Conservation (phyloP, 1,140 invertebrate species). For the Andrena cerasifolii region DNA sequence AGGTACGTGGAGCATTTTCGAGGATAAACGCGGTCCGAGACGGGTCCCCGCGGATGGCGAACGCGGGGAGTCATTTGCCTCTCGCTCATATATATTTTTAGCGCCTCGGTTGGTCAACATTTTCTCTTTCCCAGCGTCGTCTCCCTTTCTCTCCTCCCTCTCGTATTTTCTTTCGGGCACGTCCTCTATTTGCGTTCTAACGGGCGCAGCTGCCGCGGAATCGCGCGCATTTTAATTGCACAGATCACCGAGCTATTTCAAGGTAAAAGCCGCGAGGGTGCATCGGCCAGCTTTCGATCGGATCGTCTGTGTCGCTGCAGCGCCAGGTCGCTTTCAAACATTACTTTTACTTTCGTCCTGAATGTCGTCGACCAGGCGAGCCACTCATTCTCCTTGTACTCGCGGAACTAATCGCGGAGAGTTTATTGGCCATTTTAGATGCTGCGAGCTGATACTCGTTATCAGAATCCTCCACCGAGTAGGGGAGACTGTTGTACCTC, state of each 20-base stretch:
- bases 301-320: constrained; percentile 1
- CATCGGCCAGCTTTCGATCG: neutral
- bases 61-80: constrained; percentile 70
- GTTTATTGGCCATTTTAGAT: no score
- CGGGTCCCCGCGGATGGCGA: constrained; percentile 1
- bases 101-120: constrained; percentile 72
- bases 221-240: constrained; percentile 65
- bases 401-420: no score
- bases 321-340: constrained; percentile 10
- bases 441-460: no score
- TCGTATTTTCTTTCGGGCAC: constrained; percentile 39
- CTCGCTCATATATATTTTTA: constrained; percentile 74
- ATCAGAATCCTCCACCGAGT: no score
- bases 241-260: constrained; percentile 65
- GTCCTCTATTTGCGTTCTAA: constrained; percentile 55
- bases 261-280: constrained; percentile 39
- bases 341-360: neutral
- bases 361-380: neutral
- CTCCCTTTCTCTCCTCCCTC: neutral
- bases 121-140: constrained; percentile 62
- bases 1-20: constrained; percentile 67
- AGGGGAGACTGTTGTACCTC: no score
- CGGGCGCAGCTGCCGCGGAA: constrained; percentile 61
- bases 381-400: no score
- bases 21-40: constrained; percentile 72